phyloP scores from a whole-genome alignment of 1,140 invertebrate species.

The Batillaria attramentaria region DNA sequence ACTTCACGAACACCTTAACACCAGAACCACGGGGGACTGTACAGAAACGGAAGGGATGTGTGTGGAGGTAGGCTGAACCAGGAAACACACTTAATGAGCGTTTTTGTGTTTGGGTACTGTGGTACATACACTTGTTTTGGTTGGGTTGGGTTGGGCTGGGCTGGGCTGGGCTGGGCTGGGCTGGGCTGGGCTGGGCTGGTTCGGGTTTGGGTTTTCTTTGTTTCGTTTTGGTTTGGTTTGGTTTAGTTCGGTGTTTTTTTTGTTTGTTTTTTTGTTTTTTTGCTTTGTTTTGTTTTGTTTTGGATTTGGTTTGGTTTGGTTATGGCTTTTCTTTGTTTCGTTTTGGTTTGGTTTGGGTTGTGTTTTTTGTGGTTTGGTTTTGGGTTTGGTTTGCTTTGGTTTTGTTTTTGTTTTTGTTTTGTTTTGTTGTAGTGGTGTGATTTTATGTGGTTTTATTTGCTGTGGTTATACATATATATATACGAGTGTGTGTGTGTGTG shows the following conservation, averaged over 20 bases:
- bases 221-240: neutral
- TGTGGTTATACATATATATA: neutral
- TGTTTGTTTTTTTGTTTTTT: neutral
- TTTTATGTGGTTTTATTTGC: neutral
- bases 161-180: neutral
- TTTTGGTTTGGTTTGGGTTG: neutral
- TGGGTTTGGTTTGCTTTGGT: too few relatives aligned
- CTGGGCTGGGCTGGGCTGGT: neutral
- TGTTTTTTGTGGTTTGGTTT: too few relatives aligned
- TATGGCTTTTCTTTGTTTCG: neutral
- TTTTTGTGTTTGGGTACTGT: too few relatives aligned
- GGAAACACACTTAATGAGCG: too few relatives aligned
- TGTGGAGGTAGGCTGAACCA: conserved; percentile 56
- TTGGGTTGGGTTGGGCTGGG: neutral
- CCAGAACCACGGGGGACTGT: conserved; percentile 46
- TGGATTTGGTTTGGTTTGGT: neutral
- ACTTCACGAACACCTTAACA: conserved; percentile 53
- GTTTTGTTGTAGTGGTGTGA: too few relatives aligned
- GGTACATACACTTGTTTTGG: neutral
- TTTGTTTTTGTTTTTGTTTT: too few relatives aligned
- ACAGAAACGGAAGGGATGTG: conserved; percentile 38
- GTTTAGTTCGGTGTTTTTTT: neutral
- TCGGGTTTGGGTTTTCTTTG: neutral
- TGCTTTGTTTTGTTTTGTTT: neutral
- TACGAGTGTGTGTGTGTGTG: neutral